Percentiles rank a stretch among this genome's conserved stretches.
Evolutionary conservation across 2,113 vertebrate genomes (phyloP).

Genomic region (Hippopotamus amphibius): DNA sequence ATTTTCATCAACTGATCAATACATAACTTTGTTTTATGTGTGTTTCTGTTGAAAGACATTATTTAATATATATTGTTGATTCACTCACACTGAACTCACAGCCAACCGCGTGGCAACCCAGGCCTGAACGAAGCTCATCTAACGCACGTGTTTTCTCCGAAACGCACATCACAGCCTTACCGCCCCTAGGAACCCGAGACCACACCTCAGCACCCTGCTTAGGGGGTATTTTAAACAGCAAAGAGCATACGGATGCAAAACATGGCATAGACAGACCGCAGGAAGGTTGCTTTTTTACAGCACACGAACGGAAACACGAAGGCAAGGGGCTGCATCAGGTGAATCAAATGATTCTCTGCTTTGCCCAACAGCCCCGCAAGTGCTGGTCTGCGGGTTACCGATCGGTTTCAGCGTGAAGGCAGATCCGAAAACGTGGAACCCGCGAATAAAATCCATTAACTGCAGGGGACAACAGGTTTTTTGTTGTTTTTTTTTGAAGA

Average conservation of each 20-base stretch:
- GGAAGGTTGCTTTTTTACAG: too few species aligned
- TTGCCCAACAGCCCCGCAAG: not conserved
- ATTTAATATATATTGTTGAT: not conserved
- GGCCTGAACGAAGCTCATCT: not conserved
- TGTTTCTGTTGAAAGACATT: not conserved
- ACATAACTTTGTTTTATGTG: not conserved
- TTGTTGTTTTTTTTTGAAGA: not conserved
- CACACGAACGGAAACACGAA: fast-evolving
- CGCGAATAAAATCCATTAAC: fast-evolving
- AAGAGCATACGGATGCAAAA: not conserved
- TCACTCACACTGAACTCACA: not conserved
- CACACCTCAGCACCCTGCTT: fast-evolving
- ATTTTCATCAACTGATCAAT: not conserved
- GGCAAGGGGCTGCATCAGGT: fast-evolving
- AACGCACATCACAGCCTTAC: fast-evolving
- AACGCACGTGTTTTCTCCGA: not conserved
- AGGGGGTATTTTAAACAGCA: not conserved
- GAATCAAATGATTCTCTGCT: not conserved
- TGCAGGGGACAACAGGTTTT: too few species aligned
- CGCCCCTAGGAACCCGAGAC: fast-evolving
- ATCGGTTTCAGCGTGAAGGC: fast-evolving
- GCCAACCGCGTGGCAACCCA: too few species aligned
- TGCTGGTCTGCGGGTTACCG: too few species aligned
- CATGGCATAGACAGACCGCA: not conserved
- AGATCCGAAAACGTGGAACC: not conserved